Percentiles rank a stretch among this genome's conserved stretches.
These are phyloP conservation scores for Pterocles gutturalis DNA, from an alignment of 2,113 vertebrate genomes.

Conservation along the genomic window DNA sequence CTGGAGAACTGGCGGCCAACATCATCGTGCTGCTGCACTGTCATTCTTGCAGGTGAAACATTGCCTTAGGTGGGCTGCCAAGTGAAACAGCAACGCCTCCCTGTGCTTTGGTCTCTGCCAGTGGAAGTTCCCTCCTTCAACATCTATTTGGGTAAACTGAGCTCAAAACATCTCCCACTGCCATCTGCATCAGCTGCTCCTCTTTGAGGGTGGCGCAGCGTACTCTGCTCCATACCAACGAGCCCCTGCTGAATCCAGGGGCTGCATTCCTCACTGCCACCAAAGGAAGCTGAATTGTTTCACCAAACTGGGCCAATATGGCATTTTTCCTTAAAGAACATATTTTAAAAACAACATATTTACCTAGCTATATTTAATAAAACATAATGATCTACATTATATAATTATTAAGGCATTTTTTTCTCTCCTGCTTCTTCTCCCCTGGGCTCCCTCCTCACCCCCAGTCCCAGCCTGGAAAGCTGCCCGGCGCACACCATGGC, in stretches of 20 bases:
- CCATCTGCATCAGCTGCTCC: not conserved
- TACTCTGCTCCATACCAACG: not conserved
- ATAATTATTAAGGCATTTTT: not conserved
- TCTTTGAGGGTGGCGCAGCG: not conserved
- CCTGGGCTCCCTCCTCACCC: not conserved
- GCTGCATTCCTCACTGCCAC: not conserved
- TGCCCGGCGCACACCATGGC: not conserved
- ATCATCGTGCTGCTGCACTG: not conserved
- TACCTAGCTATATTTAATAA: not conserved
- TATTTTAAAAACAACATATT: not conserved
- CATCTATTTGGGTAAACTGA: not conserved
- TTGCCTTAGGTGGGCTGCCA: not conserved
- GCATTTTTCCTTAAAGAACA: not conserved
- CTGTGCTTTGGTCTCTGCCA: not conserved
- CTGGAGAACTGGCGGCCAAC: not conserved
- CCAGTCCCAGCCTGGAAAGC: not conserved
- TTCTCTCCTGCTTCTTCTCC: not conserved
- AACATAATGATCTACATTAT: not conserved
- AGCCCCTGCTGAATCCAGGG: not conserved
- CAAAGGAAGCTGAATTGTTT: not conserved
- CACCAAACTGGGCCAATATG: not conserved
- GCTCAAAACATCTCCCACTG: not conserved
- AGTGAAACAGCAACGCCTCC: not conserved
- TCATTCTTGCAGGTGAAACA: not conserved
- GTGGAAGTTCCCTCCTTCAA: not conserved